Evolutionary conservation across 2,797 vertebrate species (phyloP).

Genomic region (Phrynocephalus forsythii): DNA sequence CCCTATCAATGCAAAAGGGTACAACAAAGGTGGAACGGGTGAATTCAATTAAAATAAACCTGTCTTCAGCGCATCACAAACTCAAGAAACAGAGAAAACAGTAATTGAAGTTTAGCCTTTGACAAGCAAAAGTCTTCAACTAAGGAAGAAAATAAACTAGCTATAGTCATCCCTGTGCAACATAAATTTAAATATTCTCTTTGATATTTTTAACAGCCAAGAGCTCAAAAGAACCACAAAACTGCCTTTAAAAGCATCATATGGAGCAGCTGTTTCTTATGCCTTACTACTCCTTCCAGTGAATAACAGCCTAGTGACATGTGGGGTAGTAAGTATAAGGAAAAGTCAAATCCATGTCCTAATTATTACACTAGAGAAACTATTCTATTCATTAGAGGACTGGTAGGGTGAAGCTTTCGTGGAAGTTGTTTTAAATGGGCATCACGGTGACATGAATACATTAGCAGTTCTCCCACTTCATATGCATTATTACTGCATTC

Average conservation of each 20-base stretch:
- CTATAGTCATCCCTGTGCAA: slow-evolving; percentile 31
- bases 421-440: slow-evolving; percentile 31
- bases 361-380: slow-evolving; percentile 25
- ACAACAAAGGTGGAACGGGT: not conserved
- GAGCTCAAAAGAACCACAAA: slow-evolving; percentile 36
- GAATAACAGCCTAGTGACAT: not conserved
- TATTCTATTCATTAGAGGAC: not conserved
- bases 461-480: slow-evolving; percentile 47
- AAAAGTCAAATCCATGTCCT: slow-evolving; percentile 11
- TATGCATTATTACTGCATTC: slow-evolving; percentile 10
- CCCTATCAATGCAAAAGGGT: not conserved
- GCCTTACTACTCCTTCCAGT: not conserved
- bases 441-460: slow-evolving; percentile 28
- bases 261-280: not conserved
- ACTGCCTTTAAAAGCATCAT: slow-evolving; percentile 15
- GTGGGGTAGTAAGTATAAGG: not conserved
- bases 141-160: slow-evolving; percentile 36
- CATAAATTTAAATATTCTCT: slow-evolving; percentile 40
- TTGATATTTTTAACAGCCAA: slow-evolving; percentile 48
- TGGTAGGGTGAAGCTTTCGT: slow-evolving; percentile 11
- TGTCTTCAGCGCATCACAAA: not conserved
- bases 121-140: slow-evolving; percentile 18
- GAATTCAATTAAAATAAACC: slow-evolving; percentile 15
- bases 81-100: slow-evolving; percentile 6
- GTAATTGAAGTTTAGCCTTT: slow-evolving; percentile 47